Conservation (phyloP, 2,113 vertebrate species). For the Anser brachyrhynchus region DNA sequence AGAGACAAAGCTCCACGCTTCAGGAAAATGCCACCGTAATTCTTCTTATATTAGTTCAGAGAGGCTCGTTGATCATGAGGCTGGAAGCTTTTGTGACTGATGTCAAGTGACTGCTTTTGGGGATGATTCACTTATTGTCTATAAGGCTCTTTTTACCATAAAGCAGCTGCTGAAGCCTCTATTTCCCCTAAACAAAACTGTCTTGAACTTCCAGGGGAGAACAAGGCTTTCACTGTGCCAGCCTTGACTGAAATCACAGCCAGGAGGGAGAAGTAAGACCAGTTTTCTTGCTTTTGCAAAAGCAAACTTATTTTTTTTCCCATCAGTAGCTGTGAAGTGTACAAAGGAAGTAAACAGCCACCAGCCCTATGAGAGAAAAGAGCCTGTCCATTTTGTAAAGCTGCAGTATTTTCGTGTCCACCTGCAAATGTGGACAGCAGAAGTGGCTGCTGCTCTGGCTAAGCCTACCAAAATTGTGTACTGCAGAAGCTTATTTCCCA, state of each 20-base stretch:
- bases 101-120: constrained; percentile 69
- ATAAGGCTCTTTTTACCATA: constrained; percentile 37
- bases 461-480: background rate
- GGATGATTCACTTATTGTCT: constrained; percentile 63
- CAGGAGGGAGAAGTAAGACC: constrained; percentile 31
- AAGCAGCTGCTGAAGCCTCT: constrained; percentile 62
- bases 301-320: background rate
- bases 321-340: background rate
- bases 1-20: background rate
- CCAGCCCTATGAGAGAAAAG: background rate
- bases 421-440: background rate
- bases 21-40: background rate
- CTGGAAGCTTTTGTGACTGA: constrained; percentile 57
- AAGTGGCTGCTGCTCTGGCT: background rate
- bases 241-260: constrained; percentile 9
- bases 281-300: constrained; percentile 20
- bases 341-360: background rate
- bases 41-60: constrained; percentile 48
- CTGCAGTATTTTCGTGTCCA: background rate
- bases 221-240: constrained; percentile 62
- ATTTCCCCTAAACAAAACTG: constrained; percentile 46
- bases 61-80: constrained; percentile 41
- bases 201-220: constrained; percentile 47
- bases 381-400: background rate
- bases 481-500: background rate